Evolutionary conservation across 2,888 invertebrate genomes (phyloP), one percentile per base, ranked within the genome.

Genomic region (Calephelis perditalis): DNA sequence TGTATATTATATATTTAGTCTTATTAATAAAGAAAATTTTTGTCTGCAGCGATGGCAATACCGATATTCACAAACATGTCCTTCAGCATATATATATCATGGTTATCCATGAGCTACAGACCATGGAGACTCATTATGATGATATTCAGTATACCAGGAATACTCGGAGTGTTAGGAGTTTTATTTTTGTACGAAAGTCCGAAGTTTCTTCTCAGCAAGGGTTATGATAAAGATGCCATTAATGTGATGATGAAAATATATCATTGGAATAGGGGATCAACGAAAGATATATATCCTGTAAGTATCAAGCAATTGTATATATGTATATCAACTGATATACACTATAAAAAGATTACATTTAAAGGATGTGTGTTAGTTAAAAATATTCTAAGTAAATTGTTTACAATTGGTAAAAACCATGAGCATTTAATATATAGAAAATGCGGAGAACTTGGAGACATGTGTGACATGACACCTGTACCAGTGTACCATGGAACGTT

Each of bases 111-210:
- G 65, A 77, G 79, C 0, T 93, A 93, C 70, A 91, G 93, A 61
- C 94, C 96, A 0, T 97, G 96, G 96, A 88, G 96, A 55, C 70
- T 96, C 35, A 92, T 95, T 58, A 79, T 96, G 49, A 90, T 94
- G 10, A 69, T 93, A 1, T 91, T 95, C 67, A 92, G 92, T 61
- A 40, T 94, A 0, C 93, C 96, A 0, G 92, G 94, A 56, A 70
- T 94, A 0, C 46, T 94, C 0, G 93, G 94, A 0, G 90, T 92
- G 0, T 9, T 93, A 0, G 86, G 91, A 40, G 81, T 93, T 15
- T 71, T 89, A 0, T 84, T 85, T 55, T 80, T 94, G 60, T 93
- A 94, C 0, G 96, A 96, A 75, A 96, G 95, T 68, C 96, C 96
- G 0, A 95, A 95, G 75, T 96, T 94, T 74, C 84, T 94, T 54